Evolutionary conservation across 2,888 invertebrate genomes (phyloP).

Genomic region (Hofmannophila pseudospretella): DNA sequence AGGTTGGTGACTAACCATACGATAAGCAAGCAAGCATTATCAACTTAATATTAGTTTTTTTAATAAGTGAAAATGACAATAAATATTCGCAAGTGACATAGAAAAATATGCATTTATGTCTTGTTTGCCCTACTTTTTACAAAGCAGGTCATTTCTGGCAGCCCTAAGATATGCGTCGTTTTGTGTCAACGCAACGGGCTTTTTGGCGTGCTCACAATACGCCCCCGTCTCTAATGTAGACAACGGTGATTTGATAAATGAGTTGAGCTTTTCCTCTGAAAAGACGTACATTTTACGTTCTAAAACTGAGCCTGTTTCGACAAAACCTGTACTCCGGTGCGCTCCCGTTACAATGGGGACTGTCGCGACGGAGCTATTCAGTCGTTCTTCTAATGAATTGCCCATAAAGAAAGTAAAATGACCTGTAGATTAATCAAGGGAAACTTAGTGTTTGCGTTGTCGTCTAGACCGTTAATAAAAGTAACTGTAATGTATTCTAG

Average conservation of each 20-base stretch:
- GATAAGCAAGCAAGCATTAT: too few species aligned
- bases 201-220: slow-evolving; percentile 63
- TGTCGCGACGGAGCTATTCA: slow-evolving; percentile 33
- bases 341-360: slow-evolving; percentile 33
- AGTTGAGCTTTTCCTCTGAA: slow-evolving; percentile 56
- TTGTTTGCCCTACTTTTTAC: neutral
- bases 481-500: too few species aligned
- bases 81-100: too few species aligned
- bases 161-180: slow-evolving; percentile 28
- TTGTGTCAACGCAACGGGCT: slow-evolving; percentile 53
- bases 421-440: slow-evolving; percentile 4
- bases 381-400: slow-evolving; percentile 30
- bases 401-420: slow-evolving; percentile 7
- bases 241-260: slow-evolving; percentile 70
- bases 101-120: too few species aligned
- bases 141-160: neutral
- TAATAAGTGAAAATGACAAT: too few species aligned
- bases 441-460: neutral
- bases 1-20: too few species aligned
- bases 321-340: slow-evolving; percentile 31
- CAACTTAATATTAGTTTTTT: too few species aligned
- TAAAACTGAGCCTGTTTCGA: slow-evolving; percentile 45
- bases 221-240: slow-evolving; percentile 57
- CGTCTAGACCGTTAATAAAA: too few species aligned
- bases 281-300: slow-evolving; percentile 48